These are phyloP conservation scores for Coptodon bakossiorum DNA, from an alignment of 2,113 vertebrate species.

Conservation along the genomic window DNA sequence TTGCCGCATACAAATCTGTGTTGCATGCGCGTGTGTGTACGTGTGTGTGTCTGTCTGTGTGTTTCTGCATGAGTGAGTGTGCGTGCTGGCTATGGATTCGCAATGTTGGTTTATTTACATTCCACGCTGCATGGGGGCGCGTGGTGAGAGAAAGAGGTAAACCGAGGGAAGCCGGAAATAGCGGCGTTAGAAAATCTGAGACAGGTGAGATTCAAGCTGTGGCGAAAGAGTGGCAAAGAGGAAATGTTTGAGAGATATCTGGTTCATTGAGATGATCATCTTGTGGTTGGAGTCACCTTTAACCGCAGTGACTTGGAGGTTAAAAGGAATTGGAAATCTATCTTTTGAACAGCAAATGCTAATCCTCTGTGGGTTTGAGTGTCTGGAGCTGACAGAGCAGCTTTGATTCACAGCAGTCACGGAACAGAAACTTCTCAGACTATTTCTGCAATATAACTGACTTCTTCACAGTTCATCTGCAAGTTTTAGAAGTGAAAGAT, in stretches of 20 bases:
- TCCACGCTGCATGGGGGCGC: slow-evolving; percentile 13
- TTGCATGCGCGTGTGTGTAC: background rate
- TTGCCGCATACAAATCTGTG: slow-evolving; percentile 31
- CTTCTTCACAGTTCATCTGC: background rate
- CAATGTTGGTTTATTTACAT: slow-evolving; percentile 44
- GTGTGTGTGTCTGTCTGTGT: background rate
- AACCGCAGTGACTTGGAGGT: background rate
- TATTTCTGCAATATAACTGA: background rate
- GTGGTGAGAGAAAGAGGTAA: slow-evolving; percentile 4
- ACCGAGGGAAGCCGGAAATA: slow-evolving; percentile 31
- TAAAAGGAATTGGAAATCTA: background rate
- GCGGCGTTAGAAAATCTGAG: background rate
- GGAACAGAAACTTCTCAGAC: background rate
- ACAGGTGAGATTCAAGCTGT: background rate
- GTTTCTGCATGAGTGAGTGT: background rate
- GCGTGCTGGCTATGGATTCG: background rate
- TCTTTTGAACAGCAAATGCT: background rate
- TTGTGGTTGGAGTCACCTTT: background rate
- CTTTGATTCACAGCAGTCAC: background rate
- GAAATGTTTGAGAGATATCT: background rate
- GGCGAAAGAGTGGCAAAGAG: background rate
- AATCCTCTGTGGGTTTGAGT: background rate
- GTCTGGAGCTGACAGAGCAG: background rate
- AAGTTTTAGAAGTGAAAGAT: background rate
- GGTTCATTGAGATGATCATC: background rate